Conservation (phyloP, 2,113 vertebrate species). For the Nothobranchius furzeri region DNA sequence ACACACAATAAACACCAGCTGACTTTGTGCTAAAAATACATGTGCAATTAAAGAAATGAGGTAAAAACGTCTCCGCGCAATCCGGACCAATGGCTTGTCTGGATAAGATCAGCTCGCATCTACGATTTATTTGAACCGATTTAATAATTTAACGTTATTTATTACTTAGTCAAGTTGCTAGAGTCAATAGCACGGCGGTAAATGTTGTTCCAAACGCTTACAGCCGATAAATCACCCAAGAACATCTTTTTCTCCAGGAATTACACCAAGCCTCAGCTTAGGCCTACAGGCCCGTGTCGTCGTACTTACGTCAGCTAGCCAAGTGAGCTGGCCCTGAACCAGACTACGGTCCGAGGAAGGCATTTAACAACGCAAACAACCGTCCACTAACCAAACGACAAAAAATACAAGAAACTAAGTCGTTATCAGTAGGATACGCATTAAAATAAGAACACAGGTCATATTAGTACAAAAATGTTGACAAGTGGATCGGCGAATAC, state of each 20-base stretch:
- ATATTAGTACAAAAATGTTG: background rate
- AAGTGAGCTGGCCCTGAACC: constrained; percentile 49
- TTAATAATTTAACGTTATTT: background rate
- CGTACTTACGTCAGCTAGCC: constrained; percentile 45
- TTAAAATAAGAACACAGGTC: background rate
- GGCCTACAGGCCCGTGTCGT: constrained; percentile 56
- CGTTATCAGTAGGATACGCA: accelerated
- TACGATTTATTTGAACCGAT: background rate
- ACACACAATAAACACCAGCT: constrained; percentile 31
- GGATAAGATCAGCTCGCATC: background rate
- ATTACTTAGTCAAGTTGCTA: background rate
- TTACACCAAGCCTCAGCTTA: constrained; percentile 44
- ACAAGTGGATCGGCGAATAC: background rate
- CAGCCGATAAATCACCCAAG: background rate
- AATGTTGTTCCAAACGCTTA: background rate
- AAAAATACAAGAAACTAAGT: accelerated
- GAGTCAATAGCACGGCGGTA: accelerated
- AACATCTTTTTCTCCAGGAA: constrained; percentile 23
- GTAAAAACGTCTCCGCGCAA: background rate
- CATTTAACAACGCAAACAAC: background rate
- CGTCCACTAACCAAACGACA: accelerated
- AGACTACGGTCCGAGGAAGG: constrained; percentile 35
- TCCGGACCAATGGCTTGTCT: background rate
- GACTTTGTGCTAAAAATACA: background rate
- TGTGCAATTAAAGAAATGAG: too few relatives aligned